Base-by-base conservation (phyloP, 2,888 invertebrate genomes). In the Synergus itoensis region DNA sequence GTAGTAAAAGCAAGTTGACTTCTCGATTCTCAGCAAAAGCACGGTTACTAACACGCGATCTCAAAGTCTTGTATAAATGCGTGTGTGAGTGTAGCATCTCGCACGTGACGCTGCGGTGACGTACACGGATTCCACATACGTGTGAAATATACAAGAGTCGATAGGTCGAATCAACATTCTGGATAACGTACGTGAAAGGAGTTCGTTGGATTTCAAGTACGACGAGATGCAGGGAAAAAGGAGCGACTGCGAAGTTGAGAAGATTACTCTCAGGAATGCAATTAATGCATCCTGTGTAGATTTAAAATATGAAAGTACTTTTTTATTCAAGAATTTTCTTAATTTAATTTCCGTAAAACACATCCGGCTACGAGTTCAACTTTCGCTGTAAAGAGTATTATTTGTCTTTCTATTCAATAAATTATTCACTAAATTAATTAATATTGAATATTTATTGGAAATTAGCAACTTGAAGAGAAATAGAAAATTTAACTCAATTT, bases 181-280 rank as follows among this genome's bases (percentile, higher is more conserved):
- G 36, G 36, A 73, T 36, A 36, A 28, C 36, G 69, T 73, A 28
- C 36, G 69, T 73, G 69, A 73, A 73, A 73, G 69, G 53, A 73
- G 69, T 73, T 53, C 53, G n/a, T 36, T 73, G 69, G 53, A 73
- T 73, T 73, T 73, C 69, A 73, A 36, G 36, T 73, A 53, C 21
- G 28, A 73, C 48, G 36, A 36, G 28, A 53, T 36, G 28, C 69
- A 73, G 36, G 48, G 45, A 53, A 73, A 73, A 73, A 45, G 36
- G 53, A 73, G 69, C 69, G 28, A 73, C 69, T 73, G 45, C 48
- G 36, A 48, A 69, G 45, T 28, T 69, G 48, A 69, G 48, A 69
- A 28, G 21, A 69, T 48, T 48, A 69, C 36, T 69, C 28, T 28
- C 69, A 36, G 69, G 48, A 48, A 69, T 69, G 48, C 69, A 73